Conservation (phyloP, 2,888 invertebrate species). For the Drosophila leonis region DNA sequence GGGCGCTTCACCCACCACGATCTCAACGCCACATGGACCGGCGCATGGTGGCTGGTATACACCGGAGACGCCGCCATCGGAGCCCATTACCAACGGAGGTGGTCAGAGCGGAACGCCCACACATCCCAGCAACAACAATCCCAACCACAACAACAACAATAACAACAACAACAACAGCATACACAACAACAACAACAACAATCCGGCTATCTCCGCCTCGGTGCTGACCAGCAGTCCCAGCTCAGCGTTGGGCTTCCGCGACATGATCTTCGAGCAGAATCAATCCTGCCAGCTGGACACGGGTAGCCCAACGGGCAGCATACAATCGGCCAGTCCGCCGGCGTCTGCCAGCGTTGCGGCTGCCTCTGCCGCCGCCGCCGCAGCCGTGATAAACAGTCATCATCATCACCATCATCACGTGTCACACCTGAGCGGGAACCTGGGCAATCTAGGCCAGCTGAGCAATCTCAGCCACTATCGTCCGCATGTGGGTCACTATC, state of each 20-base stretch:
- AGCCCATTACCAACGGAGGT: conserved; percentile 73
- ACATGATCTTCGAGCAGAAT: conserved; percentile 85
- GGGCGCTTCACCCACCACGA: conserved; percentile 81
- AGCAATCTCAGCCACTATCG: conserved; percentile 85
- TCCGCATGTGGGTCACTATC: conserved; percentile 85
- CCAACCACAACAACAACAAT: conserved; percentile 35
- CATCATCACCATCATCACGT: conserved; percentile 83
- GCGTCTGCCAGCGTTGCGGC: conserved; percentile 74
- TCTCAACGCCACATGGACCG: conserved; percentile 83
- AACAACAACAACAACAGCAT: conserved; percentile 50
- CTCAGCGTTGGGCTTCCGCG: conserved; percentile 83
- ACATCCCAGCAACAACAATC: conserved; percentile 58
- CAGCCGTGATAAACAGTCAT: conserved; percentile 82
- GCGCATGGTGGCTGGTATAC: conserved; percentile 86
- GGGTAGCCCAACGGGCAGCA: conserved; percentile 85
- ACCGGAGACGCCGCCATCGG: conserved; percentile 85
- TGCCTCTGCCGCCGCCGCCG: conserved; percentile 77
- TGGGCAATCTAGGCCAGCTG: conserved; percentile 84
- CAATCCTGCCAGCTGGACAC: conserved; percentile 85
- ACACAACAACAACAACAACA: conserved; percentile 61
- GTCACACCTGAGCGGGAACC: conserved; percentile 82
- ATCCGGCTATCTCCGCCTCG: conserved; percentile 54
- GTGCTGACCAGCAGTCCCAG: conserved; percentile 76
- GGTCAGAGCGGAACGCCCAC: conserved; percentile 56
- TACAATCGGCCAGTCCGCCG: conserved; percentile 85